Evolutionary conservation across 2,888 invertebrate species (phyloP).

Genomic region (Hypercompe scribonia): DNA sequence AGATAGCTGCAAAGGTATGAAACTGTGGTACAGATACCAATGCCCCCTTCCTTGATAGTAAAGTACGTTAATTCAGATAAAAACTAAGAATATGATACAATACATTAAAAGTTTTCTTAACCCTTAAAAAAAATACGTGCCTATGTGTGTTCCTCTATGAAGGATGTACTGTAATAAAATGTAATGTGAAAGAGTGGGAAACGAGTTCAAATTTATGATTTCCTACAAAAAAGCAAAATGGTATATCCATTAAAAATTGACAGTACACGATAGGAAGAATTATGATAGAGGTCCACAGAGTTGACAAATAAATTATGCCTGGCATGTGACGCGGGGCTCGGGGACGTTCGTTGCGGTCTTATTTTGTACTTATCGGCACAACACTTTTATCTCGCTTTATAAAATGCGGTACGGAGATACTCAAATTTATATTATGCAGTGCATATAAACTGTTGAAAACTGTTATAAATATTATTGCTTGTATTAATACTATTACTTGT

Average conservation of each 20-base stretch:
- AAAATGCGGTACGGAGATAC: constrained; percentile 71
- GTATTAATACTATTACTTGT: too few species aligned
- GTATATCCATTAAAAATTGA: constrained; percentile 60
- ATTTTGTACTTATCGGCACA: constrained; percentile 78
- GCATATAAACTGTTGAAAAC: too few species aligned
- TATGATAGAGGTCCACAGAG: constrained; percentile 56
- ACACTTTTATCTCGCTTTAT: constrained; percentile 73
- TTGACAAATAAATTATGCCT: constrained; percentile 64
- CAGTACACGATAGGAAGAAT: constrained; percentile 55
- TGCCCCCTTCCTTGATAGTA: too few species aligned
- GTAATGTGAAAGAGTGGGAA: not conserved
- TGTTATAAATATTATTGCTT: too few species aligned
- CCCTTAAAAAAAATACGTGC: too few species aligned
- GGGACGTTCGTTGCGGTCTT: constrained; percentile 61
- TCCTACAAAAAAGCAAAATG: constrained; percentile 42
- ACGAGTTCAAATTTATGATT: constrained; percentile 32
- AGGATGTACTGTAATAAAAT: too few species aligned
- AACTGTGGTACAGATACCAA: too few species aligned
- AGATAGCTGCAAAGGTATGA: too few species aligned
- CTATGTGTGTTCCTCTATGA: too few species aligned
- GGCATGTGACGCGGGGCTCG: constrained; percentile 49
- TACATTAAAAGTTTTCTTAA: too few species aligned
- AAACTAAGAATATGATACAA: too few species aligned
- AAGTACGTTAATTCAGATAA: too few species aligned
- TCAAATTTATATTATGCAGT: constrained; percentile 69